phyloP scores from a whole-genome alignment of 2,888 invertebrate genomes.

The Macrophya alboannulata region DNA sequence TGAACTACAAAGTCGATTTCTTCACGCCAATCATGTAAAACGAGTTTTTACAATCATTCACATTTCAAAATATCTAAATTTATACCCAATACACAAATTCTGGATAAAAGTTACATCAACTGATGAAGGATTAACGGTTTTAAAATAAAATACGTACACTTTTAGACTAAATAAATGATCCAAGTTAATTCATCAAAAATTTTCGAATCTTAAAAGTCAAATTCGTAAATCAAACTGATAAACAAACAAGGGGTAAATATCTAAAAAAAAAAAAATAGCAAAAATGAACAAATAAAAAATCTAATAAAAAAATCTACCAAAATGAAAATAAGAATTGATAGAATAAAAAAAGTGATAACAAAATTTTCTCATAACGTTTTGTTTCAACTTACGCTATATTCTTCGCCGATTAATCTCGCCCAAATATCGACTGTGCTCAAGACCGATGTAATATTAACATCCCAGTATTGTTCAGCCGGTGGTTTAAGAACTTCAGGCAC shows the following conservation, averaged over 20 bases:
- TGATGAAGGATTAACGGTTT: no score
- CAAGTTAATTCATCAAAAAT: not conserved
- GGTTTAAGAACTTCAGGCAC: conserved; percentile 68
- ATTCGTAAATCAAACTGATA: not conserved
- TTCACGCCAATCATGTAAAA: no score
- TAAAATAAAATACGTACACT: no score
- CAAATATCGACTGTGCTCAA: conserved; percentile 85
- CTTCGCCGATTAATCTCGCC: conserved; percentile 85
- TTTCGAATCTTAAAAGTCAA: not conserved
- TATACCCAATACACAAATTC: no score
- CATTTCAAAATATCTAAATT: no score
- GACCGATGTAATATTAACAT: conserved; percentile 84
- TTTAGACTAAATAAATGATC: not conserved
- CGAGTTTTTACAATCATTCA: no score
- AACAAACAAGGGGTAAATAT: no score
- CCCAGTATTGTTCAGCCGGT: conserved; percentile 82
- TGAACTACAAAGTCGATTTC: no score
- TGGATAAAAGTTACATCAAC: no score
- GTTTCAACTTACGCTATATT: conserved; percentile 83
- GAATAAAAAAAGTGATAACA: conserved; percentile 5
- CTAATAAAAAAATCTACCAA: not conserved
- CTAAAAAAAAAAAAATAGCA: no score
- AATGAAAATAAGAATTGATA: conserved; percentile 4
- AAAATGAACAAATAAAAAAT: not conserved
- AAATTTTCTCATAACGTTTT: not conserved